phyloP scores from a whole-genome alignment of 2,797 vertebrate species.

The Xyrichtys novacula region DNA sequence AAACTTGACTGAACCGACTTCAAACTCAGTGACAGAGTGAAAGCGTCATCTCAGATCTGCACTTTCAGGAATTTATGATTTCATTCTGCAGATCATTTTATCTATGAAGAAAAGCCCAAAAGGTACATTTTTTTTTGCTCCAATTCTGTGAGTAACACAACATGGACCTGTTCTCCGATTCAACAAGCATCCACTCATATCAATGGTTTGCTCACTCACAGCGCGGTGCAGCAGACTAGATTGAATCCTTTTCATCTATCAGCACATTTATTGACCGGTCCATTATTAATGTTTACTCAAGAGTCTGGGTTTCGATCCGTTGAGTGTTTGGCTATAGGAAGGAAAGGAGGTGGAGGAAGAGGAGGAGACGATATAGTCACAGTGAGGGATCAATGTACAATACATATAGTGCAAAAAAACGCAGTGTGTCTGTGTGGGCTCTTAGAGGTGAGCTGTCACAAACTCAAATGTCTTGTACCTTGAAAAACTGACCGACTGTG shows the following conservation, averaged over 20 bases:
- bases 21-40: constrained; percentile 7
- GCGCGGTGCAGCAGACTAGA: constrained; percentile 18
- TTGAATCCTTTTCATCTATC: constrained; percentile 7
- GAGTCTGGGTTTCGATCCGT: constrained; percentile 14
- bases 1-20: neutral
- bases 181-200: neutral
- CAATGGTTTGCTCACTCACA: constrained; percentile 8
- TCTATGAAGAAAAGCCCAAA: neutral
- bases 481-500: constrained; percentile 38
- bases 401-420: constrained; percentile 52
- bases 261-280: constrained; percentile 22
- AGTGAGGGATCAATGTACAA: constrained; percentile 42
- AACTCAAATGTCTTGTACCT: constrained; percentile 58
- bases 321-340: constrained; percentile 53
- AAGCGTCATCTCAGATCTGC: neutral
- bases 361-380: constrained; percentile 40
- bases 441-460: constrained; percentile 46
- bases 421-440: constrained; percentile 37
- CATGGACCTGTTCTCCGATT: constrained; percentile 5
- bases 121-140: neutral
- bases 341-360: constrained; percentile 2
- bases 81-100: neutral
- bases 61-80: neutral
- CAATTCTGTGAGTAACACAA: constrained; percentile 3
- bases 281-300: constrained; percentile 15